phyloP scores from a whole-genome alignment of 2,113 vertebrate species.

The Pomatostomus ruficeps region DNA sequence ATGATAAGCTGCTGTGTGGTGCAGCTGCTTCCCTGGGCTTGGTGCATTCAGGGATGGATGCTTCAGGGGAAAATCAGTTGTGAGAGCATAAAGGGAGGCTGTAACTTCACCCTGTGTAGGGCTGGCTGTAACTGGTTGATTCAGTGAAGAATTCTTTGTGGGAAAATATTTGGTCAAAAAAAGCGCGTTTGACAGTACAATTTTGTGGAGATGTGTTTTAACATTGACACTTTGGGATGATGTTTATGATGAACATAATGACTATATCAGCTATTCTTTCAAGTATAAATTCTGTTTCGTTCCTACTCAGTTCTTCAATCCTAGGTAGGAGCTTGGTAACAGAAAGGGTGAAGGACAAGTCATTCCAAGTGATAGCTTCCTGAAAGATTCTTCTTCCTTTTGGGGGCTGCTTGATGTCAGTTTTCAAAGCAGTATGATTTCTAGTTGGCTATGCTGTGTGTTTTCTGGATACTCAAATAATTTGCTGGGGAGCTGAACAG shows the following conservation, averaged over 20 bases:
- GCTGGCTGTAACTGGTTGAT: not conserved
- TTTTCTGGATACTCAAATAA: not conserved
- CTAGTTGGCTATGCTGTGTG: not conserved
- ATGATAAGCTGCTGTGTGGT: not conserved
- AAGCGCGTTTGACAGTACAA: not conserved
- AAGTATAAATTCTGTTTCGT: not conserved
- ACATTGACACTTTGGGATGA: rapidly evolving
- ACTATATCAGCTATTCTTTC: not conserved
- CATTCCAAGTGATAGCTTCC: not conserved
- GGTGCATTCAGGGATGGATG: not conserved
- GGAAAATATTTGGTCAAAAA: not conserved
- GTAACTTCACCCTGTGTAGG: not conserved
- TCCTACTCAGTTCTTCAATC: not conserved
- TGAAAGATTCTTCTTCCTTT: not conserved
- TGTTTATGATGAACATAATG: not conserved
- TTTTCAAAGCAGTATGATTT: not conserved
- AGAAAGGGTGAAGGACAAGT: not conserved
- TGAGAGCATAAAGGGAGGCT: not conserved
- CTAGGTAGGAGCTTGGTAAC: not conserved
- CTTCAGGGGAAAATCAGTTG: not conserved
- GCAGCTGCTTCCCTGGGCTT: not conserved
- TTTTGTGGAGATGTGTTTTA: not conserved
- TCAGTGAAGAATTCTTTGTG: not conserved
- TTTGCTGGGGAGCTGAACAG: not conserved
- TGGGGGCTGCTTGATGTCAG: not conserved